A percentile compares a stretch with the other conserved stretches of the same genome.
These are phyloP conservation scores for Archivesica marissinica DNA, from an alignment of 1,140 invertebrate species.

Conservation along the genomic window DNA sequence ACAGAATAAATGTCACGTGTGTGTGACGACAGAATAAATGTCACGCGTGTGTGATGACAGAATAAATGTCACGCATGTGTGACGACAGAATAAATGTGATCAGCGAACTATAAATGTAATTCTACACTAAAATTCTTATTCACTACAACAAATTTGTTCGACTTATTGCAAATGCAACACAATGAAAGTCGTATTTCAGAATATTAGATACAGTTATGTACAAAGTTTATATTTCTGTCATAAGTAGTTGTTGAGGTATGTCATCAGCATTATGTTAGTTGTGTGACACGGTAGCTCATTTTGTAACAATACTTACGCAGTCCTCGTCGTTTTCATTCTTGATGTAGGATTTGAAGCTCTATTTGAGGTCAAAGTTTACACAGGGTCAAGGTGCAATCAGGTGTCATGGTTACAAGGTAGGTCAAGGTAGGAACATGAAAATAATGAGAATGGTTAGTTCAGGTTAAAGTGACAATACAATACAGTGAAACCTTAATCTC, in stretches of 20 bases:
- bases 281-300: not conserved
- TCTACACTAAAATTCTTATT: not conserved
- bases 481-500: not conserved
- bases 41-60: no score
- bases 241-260: no score
- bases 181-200: not conserved
- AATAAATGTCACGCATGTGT: no score
- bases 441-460: not conserved
- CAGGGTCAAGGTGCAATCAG: constrained; percentile 3
- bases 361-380: constrained; percentile 21
- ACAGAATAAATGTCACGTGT: no score
- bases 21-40: no score
- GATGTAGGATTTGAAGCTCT: constrained; percentile 57
- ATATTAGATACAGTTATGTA: not conserved
- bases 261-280: not conserved
- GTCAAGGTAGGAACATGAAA: constrained; percentile 15
- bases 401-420: constrained; percentile 16
- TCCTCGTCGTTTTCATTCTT: not conserved
- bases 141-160: not conserved
- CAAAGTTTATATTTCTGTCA: not conserved
- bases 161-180: not conserved
- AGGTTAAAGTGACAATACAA: not conserved
- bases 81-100: no score
- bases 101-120: no score
- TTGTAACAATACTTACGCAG: not conserved